Conservation (phyloP, 2,797 vertebrate species). For the Poecilia picta region DNA sequence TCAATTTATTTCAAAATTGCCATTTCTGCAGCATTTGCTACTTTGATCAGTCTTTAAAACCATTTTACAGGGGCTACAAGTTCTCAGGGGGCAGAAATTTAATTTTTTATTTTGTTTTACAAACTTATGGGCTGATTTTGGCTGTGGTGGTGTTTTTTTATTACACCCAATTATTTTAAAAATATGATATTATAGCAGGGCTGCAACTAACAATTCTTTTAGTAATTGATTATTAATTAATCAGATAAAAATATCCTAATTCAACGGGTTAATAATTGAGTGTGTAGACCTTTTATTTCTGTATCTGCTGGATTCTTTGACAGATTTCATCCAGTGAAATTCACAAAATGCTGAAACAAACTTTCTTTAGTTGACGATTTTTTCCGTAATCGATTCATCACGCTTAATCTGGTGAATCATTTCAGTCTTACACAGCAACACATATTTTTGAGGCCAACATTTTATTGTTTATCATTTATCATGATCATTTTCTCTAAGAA, state of each 20-base stretch:
- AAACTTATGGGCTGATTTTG: background rate
- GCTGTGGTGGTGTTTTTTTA: no score
- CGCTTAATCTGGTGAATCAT: background rate
- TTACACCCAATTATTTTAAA: no score
- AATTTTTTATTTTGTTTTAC: background rate
- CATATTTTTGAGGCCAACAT: background rate
- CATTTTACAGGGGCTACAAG: background rate
- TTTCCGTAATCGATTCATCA: background rate
- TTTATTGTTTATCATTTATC: background rate
- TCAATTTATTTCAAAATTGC: background rate
- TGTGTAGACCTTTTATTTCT: background rate
- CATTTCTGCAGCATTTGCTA: background rate
- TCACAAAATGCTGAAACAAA: no score
- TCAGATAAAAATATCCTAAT: background rate
- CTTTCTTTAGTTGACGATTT: background rate
- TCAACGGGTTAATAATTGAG: no score
- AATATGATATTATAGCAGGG: background rate
- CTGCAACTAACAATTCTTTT: background rate
- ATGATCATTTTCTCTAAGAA: no score
- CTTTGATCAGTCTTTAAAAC: background rate
- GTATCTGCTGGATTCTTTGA: background rate
- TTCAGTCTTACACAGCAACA: background rate
- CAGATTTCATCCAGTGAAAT: no score
- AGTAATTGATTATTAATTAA: background rate
- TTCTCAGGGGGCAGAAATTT: background rate